phyloP scores from a whole-genome alignment of 2,113 vertebrate genomes.

The Sceloporus tristichus region DNA sequence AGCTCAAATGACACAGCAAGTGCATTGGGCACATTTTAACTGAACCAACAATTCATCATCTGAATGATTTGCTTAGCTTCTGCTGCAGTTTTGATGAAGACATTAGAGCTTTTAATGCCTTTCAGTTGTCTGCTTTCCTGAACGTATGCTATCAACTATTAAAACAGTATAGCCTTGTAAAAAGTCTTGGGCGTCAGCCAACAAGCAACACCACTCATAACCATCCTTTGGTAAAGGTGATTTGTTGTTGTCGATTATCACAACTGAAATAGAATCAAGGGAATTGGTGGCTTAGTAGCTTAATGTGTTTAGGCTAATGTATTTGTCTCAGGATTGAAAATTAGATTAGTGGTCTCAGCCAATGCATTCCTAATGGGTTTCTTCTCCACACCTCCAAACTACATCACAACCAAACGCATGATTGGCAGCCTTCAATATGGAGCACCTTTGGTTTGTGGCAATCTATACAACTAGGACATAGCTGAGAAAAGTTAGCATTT shows the following conservation, averaged over 20 bases:
- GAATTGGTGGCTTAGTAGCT: neutral
- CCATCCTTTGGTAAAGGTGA: accelerated
- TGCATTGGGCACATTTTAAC: neutral
- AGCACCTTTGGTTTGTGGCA: accelerated
- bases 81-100: conserved; percentile 33
- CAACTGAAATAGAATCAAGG: neutral
- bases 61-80: conserved; percentile 20
- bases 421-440: neutral
- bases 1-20: neutral
- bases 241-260: conserved; percentile 2
- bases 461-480: neutral
- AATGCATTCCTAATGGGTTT: neutral
- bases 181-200: conserved; percentile 22
- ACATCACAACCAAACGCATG: neutral
- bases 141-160: conserved; percentile 26
- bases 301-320: neutral
- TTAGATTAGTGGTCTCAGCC: neutral
- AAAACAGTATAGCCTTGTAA: neutral
- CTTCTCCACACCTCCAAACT: neutral
- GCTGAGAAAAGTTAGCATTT: neutral
- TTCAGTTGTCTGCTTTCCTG: conserved; percentile 21
- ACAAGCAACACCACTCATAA: neutral
- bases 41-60: conserved; percentile 24
- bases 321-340: neutral
- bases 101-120: conserved; percentile 27